Conservation (phyloP, 2,888 invertebrate genomes). For the Phortica magna region DNA sequence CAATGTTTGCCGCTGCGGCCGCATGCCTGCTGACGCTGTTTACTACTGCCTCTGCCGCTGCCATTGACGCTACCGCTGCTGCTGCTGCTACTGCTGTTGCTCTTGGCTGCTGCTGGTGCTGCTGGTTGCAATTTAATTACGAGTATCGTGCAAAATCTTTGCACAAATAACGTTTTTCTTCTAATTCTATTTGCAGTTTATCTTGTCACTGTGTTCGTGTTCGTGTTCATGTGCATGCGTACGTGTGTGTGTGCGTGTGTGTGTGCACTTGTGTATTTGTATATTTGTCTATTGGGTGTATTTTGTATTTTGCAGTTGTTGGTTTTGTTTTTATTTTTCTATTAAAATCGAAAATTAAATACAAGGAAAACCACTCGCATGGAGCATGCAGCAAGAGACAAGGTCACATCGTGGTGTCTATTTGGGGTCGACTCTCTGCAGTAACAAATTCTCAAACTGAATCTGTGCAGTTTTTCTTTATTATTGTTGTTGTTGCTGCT, state of each 20-base stretch:
- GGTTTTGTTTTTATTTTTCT: conserved; percentile 43
- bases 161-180: conserved; percentile 20
- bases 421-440: conserved; percentile 53
- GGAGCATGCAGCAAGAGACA: conserved; percentile 50
- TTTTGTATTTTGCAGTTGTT: conserved; percentile 11
- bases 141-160: conserved; percentile 40
- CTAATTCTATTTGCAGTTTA: conserved; percentile 25
- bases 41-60: conserved; percentile 37
- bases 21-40: conserved; percentile 43
- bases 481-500: conserved; percentile 38
- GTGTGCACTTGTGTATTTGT: conserved; percentile 21
- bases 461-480: neutral
- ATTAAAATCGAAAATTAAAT: conserved; percentile 70
- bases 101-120: conserved; percentile 18
- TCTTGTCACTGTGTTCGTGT: conserved; percentile 2
- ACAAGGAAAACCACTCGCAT: conserved; percentile 75
- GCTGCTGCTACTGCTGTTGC: conserved; percentile 34
- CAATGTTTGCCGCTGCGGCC: conserved; percentile 16
- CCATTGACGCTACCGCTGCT: conserved; percentile 5
- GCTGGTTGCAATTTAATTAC: conserved; percentile 57
- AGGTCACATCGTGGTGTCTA: conserved; percentile 65
- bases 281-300: neutral
- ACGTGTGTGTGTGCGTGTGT: conserved; percentile 30
- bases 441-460: neutral
- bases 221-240: conserved; percentile 1